Evolutionary conservation across 2,888 invertebrate genomes (phyloP).

Genomic region (Scrobipalpa costella): DNA sequence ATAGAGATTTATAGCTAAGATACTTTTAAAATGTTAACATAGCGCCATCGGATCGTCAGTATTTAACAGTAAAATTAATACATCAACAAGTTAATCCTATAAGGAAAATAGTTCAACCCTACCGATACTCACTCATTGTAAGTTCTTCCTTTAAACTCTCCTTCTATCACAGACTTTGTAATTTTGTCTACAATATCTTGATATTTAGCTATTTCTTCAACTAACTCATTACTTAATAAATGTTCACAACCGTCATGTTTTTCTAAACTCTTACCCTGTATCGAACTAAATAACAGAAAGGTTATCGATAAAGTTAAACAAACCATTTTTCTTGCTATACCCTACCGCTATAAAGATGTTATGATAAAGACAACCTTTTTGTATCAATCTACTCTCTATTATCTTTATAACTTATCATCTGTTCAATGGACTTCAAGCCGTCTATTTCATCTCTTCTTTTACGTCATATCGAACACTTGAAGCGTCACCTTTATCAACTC

Average conservation of each 20-base stretch:
- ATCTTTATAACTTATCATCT: not conserved
- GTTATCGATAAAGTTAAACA: slow-evolving; percentile 43
- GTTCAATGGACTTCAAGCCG: not conserved
- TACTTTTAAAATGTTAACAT: no score
- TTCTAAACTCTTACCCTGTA: slow-evolving; percentile 52
- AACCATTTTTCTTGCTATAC: slow-evolving; percentile 51
- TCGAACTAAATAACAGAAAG: slow-evolving; percentile 45
- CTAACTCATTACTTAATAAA: slow-evolving; percentile 67
- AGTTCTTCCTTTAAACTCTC: slow-evolving; percentile 79
- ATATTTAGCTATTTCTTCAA: slow-evolving; percentile 82
- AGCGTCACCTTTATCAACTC: not conserved
- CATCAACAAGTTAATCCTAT: no score
- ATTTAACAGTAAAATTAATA: no score
- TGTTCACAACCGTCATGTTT: slow-evolving; percentile 54
- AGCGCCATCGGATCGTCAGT: no score
- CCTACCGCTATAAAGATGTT: slow-evolving; percentile 45
- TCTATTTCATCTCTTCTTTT: slow-evolving; percentile 1
- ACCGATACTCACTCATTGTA: slow-evolving; percentile 72
- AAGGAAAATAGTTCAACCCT: not conserved
- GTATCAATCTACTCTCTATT: slow-evolving; percentile 35
- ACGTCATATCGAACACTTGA: slow-evolving; percentile 8
- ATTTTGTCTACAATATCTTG: slow-evolving; percentile 74
- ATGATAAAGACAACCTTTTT: slow-evolving; percentile 42
- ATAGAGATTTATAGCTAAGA: no score
- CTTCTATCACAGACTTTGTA: slow-evolving; percentile 72